Evolutionary conservation across 2,888 invertebrate genomes (phyloP).

Genomic region (Elysia crispata): DNA sequence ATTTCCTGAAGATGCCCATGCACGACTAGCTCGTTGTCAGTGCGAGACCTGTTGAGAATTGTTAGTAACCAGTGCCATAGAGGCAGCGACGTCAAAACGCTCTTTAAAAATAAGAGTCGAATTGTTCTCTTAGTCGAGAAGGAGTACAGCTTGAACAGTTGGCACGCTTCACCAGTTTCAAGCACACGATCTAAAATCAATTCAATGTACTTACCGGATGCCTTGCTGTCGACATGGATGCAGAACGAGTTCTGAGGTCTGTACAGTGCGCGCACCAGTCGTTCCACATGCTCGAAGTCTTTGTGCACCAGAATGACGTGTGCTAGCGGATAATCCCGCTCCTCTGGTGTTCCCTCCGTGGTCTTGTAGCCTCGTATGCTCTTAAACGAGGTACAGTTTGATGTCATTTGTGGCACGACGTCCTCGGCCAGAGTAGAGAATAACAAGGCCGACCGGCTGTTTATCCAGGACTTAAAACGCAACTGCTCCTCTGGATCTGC

Average conservation of each 20-base stretch:
- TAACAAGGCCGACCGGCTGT: too few relatives aligned
- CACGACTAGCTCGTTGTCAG: too few relatives aligned
- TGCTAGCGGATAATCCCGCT: conserved; percentile 27
- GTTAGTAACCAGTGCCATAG: neutral
- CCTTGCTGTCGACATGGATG: conserved; percentile 43
- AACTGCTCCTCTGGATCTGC: conserved; percentile 1
- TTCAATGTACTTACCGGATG: conserved; percentile 24
- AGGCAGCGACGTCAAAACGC: neutral
- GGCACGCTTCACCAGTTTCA: neutral
- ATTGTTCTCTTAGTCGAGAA: too few relatives aligned
- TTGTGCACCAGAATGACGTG: conserved; percentile 40
- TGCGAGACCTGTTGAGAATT: too few relatives aligned
- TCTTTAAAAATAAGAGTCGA: too few relatives aligned
- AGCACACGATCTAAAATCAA: neutral
- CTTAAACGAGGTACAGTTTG: conserved; percentile 32
- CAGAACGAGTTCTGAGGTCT: conserved; percentile 42
- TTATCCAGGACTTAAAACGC: neutral
- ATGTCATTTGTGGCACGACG: neutral
- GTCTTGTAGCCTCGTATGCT: conserved; percentile 23
- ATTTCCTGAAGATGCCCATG: too few relatives aligned
- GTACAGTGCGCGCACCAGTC: conserved; percentile 26
- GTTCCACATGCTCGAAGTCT: conserved; percentile 46
- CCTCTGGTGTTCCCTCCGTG: neutral
- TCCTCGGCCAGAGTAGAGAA: neutral
- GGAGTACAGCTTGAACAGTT: too few relatives aligned